Evolutionary conservation across 2,113 vertebrate species (phyloP), one percentile per base, ranked within the genome.

Genomic region (Garra rufa): DNA sequence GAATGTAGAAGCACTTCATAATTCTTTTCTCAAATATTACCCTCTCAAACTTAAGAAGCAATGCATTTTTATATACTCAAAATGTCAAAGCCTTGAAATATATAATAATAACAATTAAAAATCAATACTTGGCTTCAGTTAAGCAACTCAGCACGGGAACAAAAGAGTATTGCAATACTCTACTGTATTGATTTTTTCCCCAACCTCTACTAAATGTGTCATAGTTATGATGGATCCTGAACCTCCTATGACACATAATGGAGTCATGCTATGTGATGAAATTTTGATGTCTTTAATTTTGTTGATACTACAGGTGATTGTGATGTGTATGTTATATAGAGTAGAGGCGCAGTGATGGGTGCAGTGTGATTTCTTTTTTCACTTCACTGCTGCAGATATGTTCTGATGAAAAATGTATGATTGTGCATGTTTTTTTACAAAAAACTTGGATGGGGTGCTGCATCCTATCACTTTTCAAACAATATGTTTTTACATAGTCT

Each of bases 311-410:
- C 9, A 34, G 46, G 3, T 76, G 41, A 26, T 44, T 24, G 21
- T 24, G n/a, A 14, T 43, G 11, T 73, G 41, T 14, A 14, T 63
- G 6, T 15, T 73, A 70, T 67, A 19, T n/a, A 43, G 9, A 43
- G n/a, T 14, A 44, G 41, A 73, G 6, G 11, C 46, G 69, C 69
- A 26, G 41, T 73, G 41, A 26, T 69, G 17, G 65, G 69, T 73
- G 69, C 41, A 73, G 69, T 13, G 41, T 26, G 41, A 8, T 24
- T 71, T 69, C 1, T 3, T 41, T 71, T 71, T 71, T 44, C 41
- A 71, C 69, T 71, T 71, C 38, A 71, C 69, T 71, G 21, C 69
- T 71, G 69, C 69, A 71, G 69, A 44, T 71, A 15, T 44, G 69
- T 44, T 71, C 21, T 24, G 11, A 71, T 71, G 41, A 71, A 71